phyloP scores from a whole-genome alignment of 2,797 vertebrate species.

The Muscicapa comitata region DNA sequence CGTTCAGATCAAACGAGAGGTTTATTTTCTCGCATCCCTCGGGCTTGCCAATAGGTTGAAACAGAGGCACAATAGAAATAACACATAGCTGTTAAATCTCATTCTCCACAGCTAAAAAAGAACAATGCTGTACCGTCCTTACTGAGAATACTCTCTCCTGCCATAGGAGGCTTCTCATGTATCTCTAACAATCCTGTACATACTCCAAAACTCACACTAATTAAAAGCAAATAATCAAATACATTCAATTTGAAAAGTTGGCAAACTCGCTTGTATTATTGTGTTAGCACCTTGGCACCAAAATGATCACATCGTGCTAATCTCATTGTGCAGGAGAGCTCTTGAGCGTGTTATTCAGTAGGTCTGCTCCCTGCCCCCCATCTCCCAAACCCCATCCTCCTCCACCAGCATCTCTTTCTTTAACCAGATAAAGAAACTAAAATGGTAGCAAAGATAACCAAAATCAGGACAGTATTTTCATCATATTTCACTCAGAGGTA shows the following conservation, averaged over 20 bases:
- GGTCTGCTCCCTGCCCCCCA: slow-evolving; percentile 44
- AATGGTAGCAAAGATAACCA: neutral
- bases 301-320: slow-evolving; percentile 75
- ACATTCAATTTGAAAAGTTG: slow-evolving; percentile 85
- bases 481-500: neutral
- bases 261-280: slow-evolving; percentile 81
- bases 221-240: slow-evolving; percentile 87
- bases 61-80: slow-evolving; percentile 67
- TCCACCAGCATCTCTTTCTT: neutral
- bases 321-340: slow-evolving; percentile 81
- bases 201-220: slow-evolving; percentile 84
- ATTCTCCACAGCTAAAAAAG: slow-evolving; percentile 77
- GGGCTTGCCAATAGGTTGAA: slow-evolving; percentile 75
- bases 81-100: slow-evolving; percentile 77
- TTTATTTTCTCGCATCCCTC: slow-evolving; percentile 64
- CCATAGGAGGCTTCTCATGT: slow-evolving; percentile 73
- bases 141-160: slow-evolving; percentile 66
- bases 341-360: slow-evolving; percentile 67
- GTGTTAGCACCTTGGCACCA: slow-evolving; percentile 84
- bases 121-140: slow-evolving; percentile 73
- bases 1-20: slow-evolving; percentile 62
- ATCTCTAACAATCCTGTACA: slow-evolving; percentile 83
- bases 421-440: slow-evolving; percentile 25
- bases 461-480: neutral
- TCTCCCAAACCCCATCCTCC: neutral